phyloP scores from a whole-genome alignment of 64 coral and sea anemone species.

The Porites lutea region DNA sequence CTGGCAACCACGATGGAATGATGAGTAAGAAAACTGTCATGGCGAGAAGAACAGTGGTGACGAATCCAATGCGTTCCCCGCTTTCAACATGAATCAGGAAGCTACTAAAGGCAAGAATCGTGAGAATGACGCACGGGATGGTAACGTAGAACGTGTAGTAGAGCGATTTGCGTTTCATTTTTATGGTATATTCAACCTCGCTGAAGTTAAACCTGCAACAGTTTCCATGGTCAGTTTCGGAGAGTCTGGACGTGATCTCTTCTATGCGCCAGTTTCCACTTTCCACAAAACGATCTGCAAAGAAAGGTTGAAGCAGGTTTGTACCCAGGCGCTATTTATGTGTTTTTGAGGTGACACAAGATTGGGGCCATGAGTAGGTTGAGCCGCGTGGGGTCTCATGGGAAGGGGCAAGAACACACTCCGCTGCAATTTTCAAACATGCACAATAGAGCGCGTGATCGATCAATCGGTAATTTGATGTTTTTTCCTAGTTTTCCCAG shows the following conservation, averaged over 20 bases:
- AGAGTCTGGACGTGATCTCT: background rate
- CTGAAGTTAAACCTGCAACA: constrained; percentile 25
- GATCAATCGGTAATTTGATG: too few species aligned
- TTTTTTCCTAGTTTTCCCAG: too few species aligned
- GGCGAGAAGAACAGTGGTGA: constrained; percentile 51
- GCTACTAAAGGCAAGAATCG: constrained; percentile 42
- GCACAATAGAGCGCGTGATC: too few species aligned
- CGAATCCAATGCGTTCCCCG: constrained; percentile 69
- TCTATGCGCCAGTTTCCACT: constrained; percentile 44
- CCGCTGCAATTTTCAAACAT: too few species aligned
- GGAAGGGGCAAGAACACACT: too few species aligned
- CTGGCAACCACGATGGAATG: constrained; percentile 26
- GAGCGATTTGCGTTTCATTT: constrained; percentile 15
- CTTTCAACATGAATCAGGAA: constrained; percentile 62
- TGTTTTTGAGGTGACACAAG: too few species aligned
- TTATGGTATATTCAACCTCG: constrained; percentile 25
- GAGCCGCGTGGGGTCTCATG: too few species aligned
- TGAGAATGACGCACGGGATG: constrained; percentile 5
- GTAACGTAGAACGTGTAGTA: constrained; percentile 50
- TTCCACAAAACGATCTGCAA: constrained; percentile 30
- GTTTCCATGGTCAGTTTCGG: constrained; percentile 40
- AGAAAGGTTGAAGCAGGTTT: background rate
- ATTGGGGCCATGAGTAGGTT: too few species aligned
- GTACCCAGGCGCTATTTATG: too few species aligned
- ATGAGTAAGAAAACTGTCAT: constrained; percentile 65